Evolutionary conservation across 2,797 vertebrate genomes (phyloP), one percentile per base, ranked within the genome.

Genomic region (Siniperca scherzeri): DNA sequence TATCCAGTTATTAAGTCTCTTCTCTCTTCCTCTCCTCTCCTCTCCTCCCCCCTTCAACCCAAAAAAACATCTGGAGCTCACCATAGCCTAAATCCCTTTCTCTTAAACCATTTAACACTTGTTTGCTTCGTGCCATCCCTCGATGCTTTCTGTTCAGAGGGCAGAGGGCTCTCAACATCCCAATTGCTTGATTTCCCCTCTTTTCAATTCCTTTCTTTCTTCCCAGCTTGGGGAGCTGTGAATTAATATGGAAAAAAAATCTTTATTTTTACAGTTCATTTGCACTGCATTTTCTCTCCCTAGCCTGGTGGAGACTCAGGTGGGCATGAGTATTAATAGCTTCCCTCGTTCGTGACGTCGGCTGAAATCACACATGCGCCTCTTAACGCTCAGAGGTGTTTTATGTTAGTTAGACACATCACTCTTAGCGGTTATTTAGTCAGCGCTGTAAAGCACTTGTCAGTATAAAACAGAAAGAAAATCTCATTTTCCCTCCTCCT

Each of bases 251-350:
- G 11, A 52, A 48, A 33, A 65, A 67, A 62, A 60, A 67, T n/a
- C 36, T 70, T 46, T 75, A 71, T 90, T 87, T 91, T 88, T 87
- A 77, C 85, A 83, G 74, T 87, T 93, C 62, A 88, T 93, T 94
- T 91, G 85, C 90, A 71, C 90, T 87, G 78, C 83, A 12, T 88
- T 86, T 81, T 88, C 70, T 27, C 73, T 70, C 65, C 60, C 69
- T 8, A 44, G 86, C 81, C 78, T 86, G 76, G 62, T 83, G 79
- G 74, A 92, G 90, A 92, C 91, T 94, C 92, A 95, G 92, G 93
- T 94, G 93, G 87, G 87, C 83, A 75, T 25, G 77, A 70, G 85
- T 94, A 94, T 93, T 93, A 89, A 92, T 95, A 94, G 93, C 89
- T 87, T 70, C 70, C 36, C 71, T 50, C 81, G 17, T 89, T 57